Percentiles rank a stretch among this genome's conserved stretches.
Evolutionary conservation across 2,888 invertebrate species (phyloP).

Genomic region (Protonemura montana): DNA sequence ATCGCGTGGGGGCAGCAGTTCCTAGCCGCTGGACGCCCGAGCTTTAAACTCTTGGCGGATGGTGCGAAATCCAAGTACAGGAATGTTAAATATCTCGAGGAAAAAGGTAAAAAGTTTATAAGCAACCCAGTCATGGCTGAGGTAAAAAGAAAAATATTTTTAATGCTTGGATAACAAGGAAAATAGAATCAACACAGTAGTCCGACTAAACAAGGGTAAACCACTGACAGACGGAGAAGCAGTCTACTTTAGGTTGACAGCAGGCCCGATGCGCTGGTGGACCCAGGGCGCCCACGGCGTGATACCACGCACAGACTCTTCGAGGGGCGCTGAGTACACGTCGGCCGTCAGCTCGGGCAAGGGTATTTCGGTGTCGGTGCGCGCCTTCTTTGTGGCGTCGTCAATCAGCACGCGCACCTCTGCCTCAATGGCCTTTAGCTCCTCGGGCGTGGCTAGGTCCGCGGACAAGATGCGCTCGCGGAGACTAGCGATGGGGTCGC

Average conservation of each 20-base stretch:
- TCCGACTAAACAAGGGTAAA: neutral
- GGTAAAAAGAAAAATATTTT: neutral
- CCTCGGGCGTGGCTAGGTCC: constrained; percentile 65
- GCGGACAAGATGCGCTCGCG: constrained; percentile 63
- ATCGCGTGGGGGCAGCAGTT: neutral
- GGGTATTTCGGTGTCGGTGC: constrained; percentile 78
- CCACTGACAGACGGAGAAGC: neutral
- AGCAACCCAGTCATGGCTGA: too few relatives aligned
- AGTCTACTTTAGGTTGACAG: constrained; percentile 59
- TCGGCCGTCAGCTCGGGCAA: constrained; percentile 80
- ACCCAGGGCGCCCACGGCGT: constrained; percentile 60
- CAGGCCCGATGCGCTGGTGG: constrained; percentile 62
- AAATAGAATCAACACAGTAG: neutral
- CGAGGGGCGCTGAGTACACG: constrained; percentile 74
- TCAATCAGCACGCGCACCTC: constrained; percentile 87
- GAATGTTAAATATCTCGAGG: too few relatives aligned
- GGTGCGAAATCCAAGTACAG: too few relatives aligned
- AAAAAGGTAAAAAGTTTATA: too few relatives aligned
- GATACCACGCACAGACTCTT: constrained; percentile 71
- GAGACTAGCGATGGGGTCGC: constrained; percentile 71
- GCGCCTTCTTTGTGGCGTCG: constrained; percentile 74
- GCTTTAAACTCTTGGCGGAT: too few relatives aligned
- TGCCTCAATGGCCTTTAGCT: constrained; percentile 75
- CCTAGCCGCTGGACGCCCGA: too few relatives aligned
- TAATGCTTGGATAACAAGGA: neutral